A percentile compares a stretch with the other conserved stretches of the same genome.
Evolutionary conservation across 2,113 vertebrate genomes (phyloP).

Genomic region (Euleptes europaea): DNA sequence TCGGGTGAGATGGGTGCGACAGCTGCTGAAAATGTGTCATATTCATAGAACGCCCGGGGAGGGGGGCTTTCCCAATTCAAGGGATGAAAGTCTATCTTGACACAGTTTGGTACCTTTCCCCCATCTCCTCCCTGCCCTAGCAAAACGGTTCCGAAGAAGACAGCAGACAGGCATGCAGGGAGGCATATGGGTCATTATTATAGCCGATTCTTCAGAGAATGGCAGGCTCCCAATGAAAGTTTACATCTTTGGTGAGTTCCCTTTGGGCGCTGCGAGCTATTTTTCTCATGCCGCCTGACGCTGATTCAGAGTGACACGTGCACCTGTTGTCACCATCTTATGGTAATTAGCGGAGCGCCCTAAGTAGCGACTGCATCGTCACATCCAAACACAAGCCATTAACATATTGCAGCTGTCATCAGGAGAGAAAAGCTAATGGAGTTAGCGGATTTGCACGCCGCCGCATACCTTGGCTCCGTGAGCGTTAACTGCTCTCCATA

Average conservation of each 20-base stretch:
- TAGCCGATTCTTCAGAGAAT: slow-evolving; percentile 73
- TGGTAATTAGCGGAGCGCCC: slow-evolving; percentile 84
- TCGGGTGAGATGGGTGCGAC: too few relatives aligned
- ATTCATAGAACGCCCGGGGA: not conserved
- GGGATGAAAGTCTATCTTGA: not conserved
- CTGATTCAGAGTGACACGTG: slow-evolving; percentile 81
- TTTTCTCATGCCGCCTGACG: slow-evolving; percentile 70
- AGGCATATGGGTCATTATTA: slow-evolving; percentile 58
- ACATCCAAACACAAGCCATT: slow-evolving; percentile 81
- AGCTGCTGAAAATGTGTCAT: not conserved
- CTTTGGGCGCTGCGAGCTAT: slow-evolving; percentile 73
- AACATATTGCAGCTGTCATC: slow-evolving; percentile 87
- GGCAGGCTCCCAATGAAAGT: slow-evolving; percentile 77
- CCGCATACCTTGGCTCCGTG: slow-evolving; percentile 77
- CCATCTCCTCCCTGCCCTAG: not conserved
- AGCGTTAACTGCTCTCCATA: slow-evolving; percentile 67
- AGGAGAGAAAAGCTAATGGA: slow-evolving; percentile 75
- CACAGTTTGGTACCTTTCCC: not conserved
- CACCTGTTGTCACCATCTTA: slow-evolving; percentile 84
- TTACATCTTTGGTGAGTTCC: slow-evolving; percentile 76
- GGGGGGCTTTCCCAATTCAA: not conserved
- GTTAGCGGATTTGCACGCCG: slow-evolving; percentile 73
- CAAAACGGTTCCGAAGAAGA: not conserved
- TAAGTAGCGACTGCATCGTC: slow-evolving; percentile 81
- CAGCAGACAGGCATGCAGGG: not conserved